A percentile compares a stretch with the other conserved stretches of the same genome.
phyloP scores from a whole-genome alignment of 2,888 invertebrate species.

The Tethea ocularis region DNA sequence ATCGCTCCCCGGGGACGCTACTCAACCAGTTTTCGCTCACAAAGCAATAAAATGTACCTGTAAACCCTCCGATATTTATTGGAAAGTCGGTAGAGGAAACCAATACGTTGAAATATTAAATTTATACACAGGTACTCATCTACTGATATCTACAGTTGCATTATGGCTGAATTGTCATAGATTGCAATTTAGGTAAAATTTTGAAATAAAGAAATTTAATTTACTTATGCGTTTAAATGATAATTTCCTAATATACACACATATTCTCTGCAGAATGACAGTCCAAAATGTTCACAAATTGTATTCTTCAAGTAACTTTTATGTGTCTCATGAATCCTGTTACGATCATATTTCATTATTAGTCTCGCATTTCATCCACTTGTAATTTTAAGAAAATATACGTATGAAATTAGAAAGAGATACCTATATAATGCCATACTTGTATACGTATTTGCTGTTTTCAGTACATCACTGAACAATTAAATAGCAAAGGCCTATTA shows the following conservation, averaged over 20 bases:
- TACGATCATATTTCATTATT: not conserved
- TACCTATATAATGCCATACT: too few species aligned
- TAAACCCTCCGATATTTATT: slow-evolving; percentile 62
- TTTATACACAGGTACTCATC: slow-evolving; percentile 4
- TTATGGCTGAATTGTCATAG: not conserved
- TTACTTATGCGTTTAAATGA: too few species aligned
- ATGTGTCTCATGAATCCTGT: too few species aligned
- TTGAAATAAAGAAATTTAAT: not conserved
- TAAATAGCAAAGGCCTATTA: slow-evolving; percentile 13
- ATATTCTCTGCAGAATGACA: too few species aligned
- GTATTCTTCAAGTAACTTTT: too few species aligned
- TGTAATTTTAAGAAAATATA: not conserved
- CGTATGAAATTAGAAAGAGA: too few species aligned
- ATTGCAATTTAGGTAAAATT: not conserved
- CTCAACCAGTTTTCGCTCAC: slow-evolving; percentile 59
- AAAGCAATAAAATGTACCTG: slow-evolving; percentile 69
- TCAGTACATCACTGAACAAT: slow-evolving; percentile 10
- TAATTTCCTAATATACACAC: too few species aligned
- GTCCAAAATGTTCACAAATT: too few species aligned
- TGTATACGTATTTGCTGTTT: not conserved
- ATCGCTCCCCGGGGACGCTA: slow-evolving; percentile 75
- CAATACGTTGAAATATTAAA: slow-evolving; percentile 23
- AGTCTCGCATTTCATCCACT: not conserved
- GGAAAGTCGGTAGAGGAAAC: slow-evolving; percentile 45
- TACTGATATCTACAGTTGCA: not conserved